Evolutionary conservation across 1,140 invertebrate genomes (phyloP), one percentile per base, ranked within the genome.

Genomic region (Dendroctonus ponderosae): DNA sequence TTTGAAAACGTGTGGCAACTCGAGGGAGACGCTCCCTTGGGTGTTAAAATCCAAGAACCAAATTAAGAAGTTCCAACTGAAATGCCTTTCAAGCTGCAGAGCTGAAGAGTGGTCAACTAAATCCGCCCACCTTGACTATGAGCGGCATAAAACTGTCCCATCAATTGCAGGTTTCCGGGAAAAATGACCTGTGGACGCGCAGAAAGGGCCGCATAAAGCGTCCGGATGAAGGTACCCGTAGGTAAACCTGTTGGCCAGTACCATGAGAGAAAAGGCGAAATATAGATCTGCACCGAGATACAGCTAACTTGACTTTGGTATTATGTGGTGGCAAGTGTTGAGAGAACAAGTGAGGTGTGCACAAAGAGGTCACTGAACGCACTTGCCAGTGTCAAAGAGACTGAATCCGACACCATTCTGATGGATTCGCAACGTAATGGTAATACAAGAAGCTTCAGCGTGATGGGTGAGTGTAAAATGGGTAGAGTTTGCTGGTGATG

Each of bases 381-480:
- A 48, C 14, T 48, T 14, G 14, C 46, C 46, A 26, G 26, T 26
- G 26, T 26, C 26, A 26, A 26, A 26, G 26, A 26, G 26, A 26
- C 26, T 26, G 26, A 26, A 26, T 3, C 1, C 26, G 26, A 26
- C 26, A 26, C 26, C 26, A 26, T 26, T 26, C 26, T 26, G 66
- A 14, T 26, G 26, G 26, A 26, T 26, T 26, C 26, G 26, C 66
- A 71, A 54, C 67, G 43, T 58, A 60, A 56, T 54, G 68, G 68
- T 66, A 71, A 56, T 60, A 62, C 66, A 43, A 64, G 61, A 39
- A 71, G 70, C 49, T 54, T 70, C 9, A 70, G 68, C 52, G 64
- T 71, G 58, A 48, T 70, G 67, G 68, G 70, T 71, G 68, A 69
- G 70, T 67, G 49, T 9, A 38, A 37, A 54, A 54, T 54, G n/a